Percentiles rank a stretch among this genome's conserved stretches.
phyloP scores from a whole-genome alignment of 1,140 invertebrate genomes.

The Hycleus cichorii region DNA sequence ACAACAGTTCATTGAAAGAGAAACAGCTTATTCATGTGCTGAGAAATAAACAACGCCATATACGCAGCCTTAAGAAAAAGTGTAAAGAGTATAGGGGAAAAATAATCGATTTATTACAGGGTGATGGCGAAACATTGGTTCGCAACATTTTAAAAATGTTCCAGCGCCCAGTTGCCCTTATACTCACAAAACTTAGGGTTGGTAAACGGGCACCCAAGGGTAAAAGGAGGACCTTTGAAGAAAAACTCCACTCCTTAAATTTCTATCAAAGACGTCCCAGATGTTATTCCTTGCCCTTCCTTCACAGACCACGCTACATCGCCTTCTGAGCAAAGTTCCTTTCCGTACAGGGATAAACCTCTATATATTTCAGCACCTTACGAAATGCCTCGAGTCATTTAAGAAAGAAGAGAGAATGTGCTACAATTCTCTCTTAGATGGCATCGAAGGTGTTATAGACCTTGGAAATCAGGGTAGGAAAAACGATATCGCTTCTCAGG shows the following conservation, averaged over 20 bases:
- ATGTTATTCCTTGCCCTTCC: constrained; percentile 6
- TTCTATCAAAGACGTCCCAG: constrained; percentile 7
- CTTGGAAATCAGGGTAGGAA: neutral
- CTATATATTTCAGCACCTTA: constrained; percentile 7
- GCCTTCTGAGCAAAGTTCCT: constrained; percentile 4
- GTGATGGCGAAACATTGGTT: too few species aligned
- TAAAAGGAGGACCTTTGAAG: constrained; percentile 10
- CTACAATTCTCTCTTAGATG: constrained; percentile 1
- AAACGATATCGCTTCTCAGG: neutral
- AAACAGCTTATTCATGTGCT: too few species aligned
- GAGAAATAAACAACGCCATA: too few species aligned
- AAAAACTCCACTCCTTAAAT: constrained; percentile 16
- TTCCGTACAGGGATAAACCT: constrained; percentile 13
- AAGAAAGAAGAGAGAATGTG: constrained; percentile 10
- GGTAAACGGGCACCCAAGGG: neutral
- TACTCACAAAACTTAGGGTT: too few species aligned
- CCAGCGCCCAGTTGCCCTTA: too few species aligned
- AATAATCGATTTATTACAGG: too few species aligned
- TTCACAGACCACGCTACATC: neutral
- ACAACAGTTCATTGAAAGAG: too few species aligned
- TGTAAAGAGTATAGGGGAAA: too few species aligned
- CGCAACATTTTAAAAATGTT: too few species aligned
- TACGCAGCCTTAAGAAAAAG: too few species aligned
- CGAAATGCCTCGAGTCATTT: neutral
- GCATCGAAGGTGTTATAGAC: constrained; percentile 3